Evolutionary conservation across 2,113 vertebrate species (phyloP), one percentile per base, ranked within the genome.

Genomic region (Narcine bancroftii): DNA sequence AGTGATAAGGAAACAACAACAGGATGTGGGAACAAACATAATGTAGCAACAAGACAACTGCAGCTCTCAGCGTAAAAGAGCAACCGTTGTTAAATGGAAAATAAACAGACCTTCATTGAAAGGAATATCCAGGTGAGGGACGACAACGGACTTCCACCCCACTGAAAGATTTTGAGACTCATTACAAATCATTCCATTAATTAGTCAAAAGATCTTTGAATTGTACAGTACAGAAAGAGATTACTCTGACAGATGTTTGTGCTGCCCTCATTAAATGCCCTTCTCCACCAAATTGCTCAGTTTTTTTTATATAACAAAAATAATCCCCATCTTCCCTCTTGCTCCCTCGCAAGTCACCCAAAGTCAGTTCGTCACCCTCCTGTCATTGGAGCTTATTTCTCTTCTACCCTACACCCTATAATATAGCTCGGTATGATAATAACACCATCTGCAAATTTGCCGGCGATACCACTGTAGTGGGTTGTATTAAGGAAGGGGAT

Each of bases 1-100:
- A 69, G 65, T 71, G 89, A 91, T 69, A 91, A 45, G 89, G 60
- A 69, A 91, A 91, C 65, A 69, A 45, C 71, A 91, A 71, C 5
- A 42, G 39, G 45, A 69, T 69, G 65, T 71, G 26, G 45, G 89
- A 69, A 24, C 29, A 24, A 33, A 91, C 9, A 91, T 47, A 69
- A 66, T 6, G 21, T 69, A 69, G 42, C 89, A 45, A 91, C 39
- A 91, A 47, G 21, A 66, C 13, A 69, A 47, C 42, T 91, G 89
- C 42, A 71, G 89, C 45, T 33, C 39, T 71, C 65, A 69, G 65
- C 65, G 71, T 69, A 45, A 69, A 91, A 91, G 42, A 69, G 89
- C 39, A 17, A 47, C 39, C 7, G 66, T 91, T 91, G 42, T 47
- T 65, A 91, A 69, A 91, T 69, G 21, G 65, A 91, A 91, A 91